These are phyloP conservation scores for Lepus oiostolus DNA, from an alignment of 2,797 vertebrate genomes.

Conservation along the genomic window DNA sequence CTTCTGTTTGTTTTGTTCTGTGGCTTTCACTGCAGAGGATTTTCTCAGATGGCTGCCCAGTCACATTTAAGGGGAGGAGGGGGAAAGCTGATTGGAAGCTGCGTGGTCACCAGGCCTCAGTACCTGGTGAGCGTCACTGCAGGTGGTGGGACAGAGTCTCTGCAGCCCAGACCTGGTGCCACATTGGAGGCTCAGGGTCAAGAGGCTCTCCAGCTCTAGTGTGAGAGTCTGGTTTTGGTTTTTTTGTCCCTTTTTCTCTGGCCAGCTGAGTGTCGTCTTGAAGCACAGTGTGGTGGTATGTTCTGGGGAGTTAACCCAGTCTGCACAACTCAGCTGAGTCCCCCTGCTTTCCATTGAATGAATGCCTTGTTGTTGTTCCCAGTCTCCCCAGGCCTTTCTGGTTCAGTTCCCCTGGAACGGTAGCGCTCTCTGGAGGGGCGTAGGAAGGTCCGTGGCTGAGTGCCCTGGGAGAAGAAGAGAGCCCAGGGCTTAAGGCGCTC, in stretches of 20 bases:
- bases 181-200: not conserved
- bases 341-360: not conserved
- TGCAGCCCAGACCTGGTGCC: not conserved
- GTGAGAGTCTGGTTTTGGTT: constrained; percentile 39
- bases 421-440: not conserved
- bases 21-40: not conserved
- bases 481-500: not conserved
- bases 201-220: not conserved
- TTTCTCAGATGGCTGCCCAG: not conserved
- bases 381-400: not conserved
- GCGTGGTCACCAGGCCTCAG: not conserved
- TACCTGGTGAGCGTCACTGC: not conserved
- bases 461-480: not conserved
- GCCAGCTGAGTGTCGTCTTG: not conserved
- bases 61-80: not conserved
- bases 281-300: not conserved
- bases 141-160: not conserved
- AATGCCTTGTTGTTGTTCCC: not conserved
- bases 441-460: not conserved
- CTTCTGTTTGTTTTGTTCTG: not conserved
- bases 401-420: constrained; percentile 4
- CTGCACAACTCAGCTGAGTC: not conserved
- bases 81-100: not conserved
- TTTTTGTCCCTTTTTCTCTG: constrained; percentile 11
- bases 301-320: not conserved